Base-by-base conservation (phyloP, 1,140 invertebrate genomes). In the Micrasema longulum region DNA sequence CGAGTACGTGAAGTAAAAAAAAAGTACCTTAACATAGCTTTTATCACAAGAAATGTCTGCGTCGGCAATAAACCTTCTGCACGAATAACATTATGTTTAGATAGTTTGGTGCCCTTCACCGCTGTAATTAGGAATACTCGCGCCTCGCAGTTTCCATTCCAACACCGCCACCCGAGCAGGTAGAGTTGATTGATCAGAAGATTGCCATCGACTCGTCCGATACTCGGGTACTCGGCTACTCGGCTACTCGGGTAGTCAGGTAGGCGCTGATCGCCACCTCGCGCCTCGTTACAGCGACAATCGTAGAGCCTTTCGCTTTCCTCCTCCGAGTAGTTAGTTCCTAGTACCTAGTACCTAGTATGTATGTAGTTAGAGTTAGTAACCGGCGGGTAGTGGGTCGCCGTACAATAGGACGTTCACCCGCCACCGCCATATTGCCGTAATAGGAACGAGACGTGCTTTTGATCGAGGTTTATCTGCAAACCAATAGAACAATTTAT, bases 221-320 rank as follows among this genome's bases (percentile, higher is more conserved):
- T n/a, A n/a, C n/a, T n/a, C n/a, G n/a, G n/a, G n/a, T n/a, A n/a
- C n/a, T n/a, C n/a, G n/a, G n/a, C n/a, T n/a, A n/a, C n/a, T n/a
- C n/a, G n/a, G n/a, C n/a, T n/a, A n/a, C n/a, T n/a, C n/a, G n/a
- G n/a, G n/a, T n/a, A n/a, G n/a, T n/a, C n/a, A n/a, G n/a, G n/a
- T n/a, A n/a, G n/a, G n/a, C n/a, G 2, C 26, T 26, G 16, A 26
- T 31, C 12, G 50, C 50, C 50, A 53, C 50, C 50, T 53, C 26
- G 50, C 11, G 50, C 50, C 26, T 55, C 6, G 18, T 2, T 26
- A 14, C n/a, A 48, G 62, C 23, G 62, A 47, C 62, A 48, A 64
- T 48, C 18, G 26, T 31, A n/a, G 16, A 50, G 36, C 65, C 65
- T 68, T 68, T 68, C 65, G 16, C 36, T 68, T 68, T 68, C 65